These are phyloP conservation scores for Heterochromis multidens DNA, from an alignment of 2,113 vertebrate species.

Conservation along the genomic window DNA sequence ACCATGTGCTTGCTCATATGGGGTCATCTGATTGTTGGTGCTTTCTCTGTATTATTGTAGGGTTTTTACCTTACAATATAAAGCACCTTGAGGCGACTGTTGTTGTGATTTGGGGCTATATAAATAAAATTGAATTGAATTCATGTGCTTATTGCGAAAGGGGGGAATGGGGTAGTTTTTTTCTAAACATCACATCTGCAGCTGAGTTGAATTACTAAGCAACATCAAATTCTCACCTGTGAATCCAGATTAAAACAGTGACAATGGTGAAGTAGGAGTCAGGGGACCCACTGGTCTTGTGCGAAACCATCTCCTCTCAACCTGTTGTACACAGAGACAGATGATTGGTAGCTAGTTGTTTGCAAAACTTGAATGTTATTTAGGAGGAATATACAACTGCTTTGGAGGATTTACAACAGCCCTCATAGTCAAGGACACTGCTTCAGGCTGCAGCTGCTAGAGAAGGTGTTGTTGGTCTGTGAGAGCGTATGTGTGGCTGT, in stretches of 20 bases:
- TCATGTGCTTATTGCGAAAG: neutral
- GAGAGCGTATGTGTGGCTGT: neutral
- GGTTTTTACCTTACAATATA: no score
- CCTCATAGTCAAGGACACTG: neutral
- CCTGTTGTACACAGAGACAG: neutral
- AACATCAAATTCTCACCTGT: constrained; percentile 6
- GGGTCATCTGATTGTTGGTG: no score
- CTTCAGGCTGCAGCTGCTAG: neutral
- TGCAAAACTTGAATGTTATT: neutral
- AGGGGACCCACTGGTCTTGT: neutral
- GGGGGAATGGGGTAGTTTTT: neutral
- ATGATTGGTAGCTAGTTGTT: neutral
- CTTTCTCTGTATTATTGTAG: no score
- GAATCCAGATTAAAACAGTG: neutral
- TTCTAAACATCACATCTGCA: neutral
- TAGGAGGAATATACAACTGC: neutral
- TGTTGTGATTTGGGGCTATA: no score
- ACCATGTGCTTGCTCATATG: no score
- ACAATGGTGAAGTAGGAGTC: neutral
- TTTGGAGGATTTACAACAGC: neutral
- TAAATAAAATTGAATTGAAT: no score
- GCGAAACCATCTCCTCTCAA: neutral
- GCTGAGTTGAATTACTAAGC: neutral
- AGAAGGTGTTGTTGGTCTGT: neutral
- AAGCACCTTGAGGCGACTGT: no score